Base-by-base conservation (phyloP, 1,140 invertebrate species). In the Panulirus ornatus region DNA sequence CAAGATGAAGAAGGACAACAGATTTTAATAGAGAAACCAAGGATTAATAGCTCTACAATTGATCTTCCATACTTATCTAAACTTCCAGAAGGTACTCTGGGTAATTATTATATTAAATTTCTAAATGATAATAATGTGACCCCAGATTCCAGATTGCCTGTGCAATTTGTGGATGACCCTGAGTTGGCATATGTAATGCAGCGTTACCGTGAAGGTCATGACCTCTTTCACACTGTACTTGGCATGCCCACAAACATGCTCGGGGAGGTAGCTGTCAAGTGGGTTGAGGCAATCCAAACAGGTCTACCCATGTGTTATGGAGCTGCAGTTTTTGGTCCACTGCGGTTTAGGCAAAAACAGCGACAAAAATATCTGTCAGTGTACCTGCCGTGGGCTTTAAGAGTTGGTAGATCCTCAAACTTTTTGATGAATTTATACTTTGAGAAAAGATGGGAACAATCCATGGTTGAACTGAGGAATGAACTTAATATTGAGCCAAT, bases 171-270 rank as follows among this genome's bases (percentile, higher is more conserved):
- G 42, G 96, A 98, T 93, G 97, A 99, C 94, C 94, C 96, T 6
- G 96, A 99, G 91, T 94, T 99, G 82, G 97, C 98, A 30, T 99
- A 99, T 94, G 96, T 99, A 2, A 99, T 99, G 97, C 97, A 98
- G 94, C 95, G 99, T 70, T 99, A 99, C 94, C 96, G 99, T 92
- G 98, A 99, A 94, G 96, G 97, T 27, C 99, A 99, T 94, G 99
- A 99, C 94, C 95, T 99, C 81, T 96, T 98, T 90, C 99, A 99
- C 94, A 96, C 98, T 0, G 94, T 97, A 9, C 95, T 99, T 44
- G 96, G 96, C 84, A 99, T 99, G 97, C 98, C 97, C 22, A 99
- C 98, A 9, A 98, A 98, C 93, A 99, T 99, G 98, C 94, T 99
- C 8, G 92, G 96, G 75, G 96, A 98, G 95, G 98, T 99, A 27